Percentiles rank a stretch among this genome's conserved stretches.
These are phyloP conservation scores for Spialia ferax DNA, from an alignment of 2,888 invertebrate species.

Conservation along the genomic window DNA sequence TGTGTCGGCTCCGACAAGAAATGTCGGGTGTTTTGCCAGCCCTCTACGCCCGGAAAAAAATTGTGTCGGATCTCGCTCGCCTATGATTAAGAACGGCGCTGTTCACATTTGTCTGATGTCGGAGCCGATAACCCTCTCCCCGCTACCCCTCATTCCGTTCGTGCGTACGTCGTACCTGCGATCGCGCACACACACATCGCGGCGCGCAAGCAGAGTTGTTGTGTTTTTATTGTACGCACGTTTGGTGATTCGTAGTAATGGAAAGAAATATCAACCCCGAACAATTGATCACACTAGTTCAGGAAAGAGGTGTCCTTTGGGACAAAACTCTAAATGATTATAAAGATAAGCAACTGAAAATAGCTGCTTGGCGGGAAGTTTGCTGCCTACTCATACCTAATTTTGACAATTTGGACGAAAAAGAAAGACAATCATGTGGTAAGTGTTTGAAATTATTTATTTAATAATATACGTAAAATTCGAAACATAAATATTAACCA, in stretches of 20 bases:
- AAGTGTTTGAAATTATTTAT: constrained; percentile 3
- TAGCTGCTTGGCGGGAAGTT: constrained; percentile 12
- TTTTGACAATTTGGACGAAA: constrained; percentile 14
- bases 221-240: constrained; percentile 1
- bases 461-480: constrained; percentile 2
- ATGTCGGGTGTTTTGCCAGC: neutral
- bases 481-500: neutral
- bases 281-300: constrained; percentile 12
- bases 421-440: constrained; percentile 13
- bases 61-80: neutral
- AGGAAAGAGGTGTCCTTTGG: constrained; percentile 15
- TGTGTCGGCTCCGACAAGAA: neutral
- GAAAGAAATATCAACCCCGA: constrained; percentile 7
- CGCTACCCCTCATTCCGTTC: neutral
- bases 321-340: constrained; percentile 18
- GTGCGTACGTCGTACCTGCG: neutral
- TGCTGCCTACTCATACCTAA: constrained; percentile 15
- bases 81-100: neutral
- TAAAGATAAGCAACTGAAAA: constrained; percentile 14
- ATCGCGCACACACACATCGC: constrained; percentile 1
- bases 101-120: constrained; percentile 1
- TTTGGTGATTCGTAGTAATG: constrained; percentile 6
- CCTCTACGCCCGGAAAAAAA: neutral
- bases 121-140: constrained; percentile 4
- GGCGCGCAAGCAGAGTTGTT: constrained; percentile 1